Conservation (phyloP, 1,140 invertebrate genomes). For the Heliothis virescens region DNA sequence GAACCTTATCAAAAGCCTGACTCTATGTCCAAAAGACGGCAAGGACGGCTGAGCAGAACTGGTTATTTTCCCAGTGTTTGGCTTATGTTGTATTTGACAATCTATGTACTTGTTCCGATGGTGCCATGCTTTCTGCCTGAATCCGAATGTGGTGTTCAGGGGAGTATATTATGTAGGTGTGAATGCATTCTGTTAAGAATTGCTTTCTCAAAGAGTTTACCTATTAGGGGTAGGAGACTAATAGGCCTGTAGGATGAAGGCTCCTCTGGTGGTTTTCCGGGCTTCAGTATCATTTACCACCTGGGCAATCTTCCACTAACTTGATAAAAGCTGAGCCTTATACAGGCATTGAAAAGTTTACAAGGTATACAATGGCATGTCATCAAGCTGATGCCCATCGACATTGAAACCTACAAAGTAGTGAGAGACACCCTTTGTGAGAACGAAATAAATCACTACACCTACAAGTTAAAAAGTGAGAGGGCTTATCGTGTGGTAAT, state of each 20-base stretch:
- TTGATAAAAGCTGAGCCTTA: neutral
- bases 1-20: conserved; percentile 5
- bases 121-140: neutral
- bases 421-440: too few species aligned
- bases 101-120: neutral
- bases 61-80: conserved; percentile 3
- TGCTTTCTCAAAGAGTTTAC: neutral
- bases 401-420: too few species aligned
- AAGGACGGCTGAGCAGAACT: neutral
- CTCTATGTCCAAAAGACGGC: conserved; percentile 17
- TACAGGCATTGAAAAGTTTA: neutral
- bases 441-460: too few species aligned
- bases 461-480: too few species aligned
- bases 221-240: neutral
- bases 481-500: too few species aligned
- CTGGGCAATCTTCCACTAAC: neutral
- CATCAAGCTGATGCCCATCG: too few species aligned
- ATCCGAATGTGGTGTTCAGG: neutral
- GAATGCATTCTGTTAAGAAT: neutral
- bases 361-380: neutral
- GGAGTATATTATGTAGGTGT: neutral
- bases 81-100: neutral
- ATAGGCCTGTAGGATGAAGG: neutral
- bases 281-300: neutral
- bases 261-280: neutral